These are phyloP conservation scores for Stegastes partitus DNA, from an alignment of 2,113 vertebrate genomes.

Conservation along the genomic window DNA sequence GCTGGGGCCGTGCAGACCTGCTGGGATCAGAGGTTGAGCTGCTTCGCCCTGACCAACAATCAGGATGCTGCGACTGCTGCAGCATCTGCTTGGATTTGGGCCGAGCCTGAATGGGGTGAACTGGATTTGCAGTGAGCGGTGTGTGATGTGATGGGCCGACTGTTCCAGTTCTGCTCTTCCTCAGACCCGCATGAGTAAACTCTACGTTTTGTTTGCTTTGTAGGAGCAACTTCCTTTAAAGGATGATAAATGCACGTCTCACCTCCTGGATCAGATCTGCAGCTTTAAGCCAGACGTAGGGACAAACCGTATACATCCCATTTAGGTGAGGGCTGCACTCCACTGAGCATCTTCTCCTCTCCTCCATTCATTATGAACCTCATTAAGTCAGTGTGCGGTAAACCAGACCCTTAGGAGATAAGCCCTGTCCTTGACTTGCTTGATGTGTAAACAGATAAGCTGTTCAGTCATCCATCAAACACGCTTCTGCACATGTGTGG, in stretches of 20 bases:
- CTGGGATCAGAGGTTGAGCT: conserved; percentile 50
- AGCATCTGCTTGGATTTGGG: conserved; percentile 55
- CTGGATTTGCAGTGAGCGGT: conserved; percentile 48
- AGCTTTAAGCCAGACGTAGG: conserved; percentile 68
- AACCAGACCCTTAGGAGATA: conserved; percentile 71
- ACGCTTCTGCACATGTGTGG: conserved; percentile 1
- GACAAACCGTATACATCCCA: conserved; percentile 30
- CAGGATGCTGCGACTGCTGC: conserved; percentile 30
- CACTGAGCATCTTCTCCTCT: conserved; percentile 68
- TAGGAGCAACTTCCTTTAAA: not conserved
- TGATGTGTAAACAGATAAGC: conserved; percentile 74
- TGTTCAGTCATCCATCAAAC: conserved; percentile 52
- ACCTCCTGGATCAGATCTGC: conserved; percentile 36
- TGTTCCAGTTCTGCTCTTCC: not conserved
- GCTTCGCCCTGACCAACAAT: conserved; percentile 48
- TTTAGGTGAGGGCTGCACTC: conserved; percentile 53
- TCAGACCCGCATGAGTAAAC: not conserved
- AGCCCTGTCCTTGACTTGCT: conserved; percentile 55
- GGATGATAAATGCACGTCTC: not conserved
- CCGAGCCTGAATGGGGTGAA: conserved; percentile 44
- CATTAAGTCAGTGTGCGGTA: conserved; percentile 69
- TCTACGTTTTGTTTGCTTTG: not conserved
- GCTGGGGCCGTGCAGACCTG: conserved; percentile 55
- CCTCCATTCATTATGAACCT: conserved; percentile 68
- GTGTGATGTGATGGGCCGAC: conserved; percentile 12